Percentiles rank a stretch among this genome's conserved stretches.
phyloP scores from a whole-genome alignment of 2,888 invertebrate species.

The Amphipoea oculea region DNA sequence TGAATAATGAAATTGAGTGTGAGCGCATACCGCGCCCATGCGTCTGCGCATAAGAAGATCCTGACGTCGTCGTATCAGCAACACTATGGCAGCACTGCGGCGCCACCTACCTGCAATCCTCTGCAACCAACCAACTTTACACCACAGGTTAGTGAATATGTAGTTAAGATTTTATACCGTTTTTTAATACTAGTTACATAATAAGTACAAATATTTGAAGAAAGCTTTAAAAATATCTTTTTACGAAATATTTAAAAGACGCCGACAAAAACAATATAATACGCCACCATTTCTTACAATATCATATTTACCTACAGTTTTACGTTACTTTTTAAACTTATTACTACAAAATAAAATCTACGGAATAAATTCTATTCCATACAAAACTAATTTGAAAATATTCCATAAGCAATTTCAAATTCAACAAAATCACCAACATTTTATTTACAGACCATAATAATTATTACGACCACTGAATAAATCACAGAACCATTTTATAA shows the following conservation, averaged over 20 bases:
- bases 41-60: slow-evolving; percentile 97
- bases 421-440: not conserved
- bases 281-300: not conserved
- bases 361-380: not conserved
- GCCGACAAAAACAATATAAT: not conserved
- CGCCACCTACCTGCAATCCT: slow-evolving; percentile 90
- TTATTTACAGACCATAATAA: slow-evolving; percentile 8
- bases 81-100: slow-evolving; percentile 94
- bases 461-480: slow-evolving; percentile 15
- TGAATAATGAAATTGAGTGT: slow-evolving; percentile 94
- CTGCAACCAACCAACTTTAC: slow-evolving; percentile 84
- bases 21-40: slow-evolving; percentile 96
- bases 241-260: not conserved
- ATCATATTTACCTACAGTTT: not conserved
- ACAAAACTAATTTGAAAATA: not conserved
- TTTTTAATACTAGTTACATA: not conserved
- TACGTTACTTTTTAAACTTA: no score
- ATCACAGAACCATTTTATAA: slow-evolving; percentile 17
- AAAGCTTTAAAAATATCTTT: slow-evolving; percentile 48
- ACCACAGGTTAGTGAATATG: slow-evolving; percentile 80
- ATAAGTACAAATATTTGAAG: not conserved
- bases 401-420: not conserved
- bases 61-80: slow-evolving; percentile 94
- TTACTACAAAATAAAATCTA: not conserved
- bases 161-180: not conserved